phyloP scores from a whole-genome alignment of 2,888 invertebrate genomes.

The Druceiella hillmani region DNA sequence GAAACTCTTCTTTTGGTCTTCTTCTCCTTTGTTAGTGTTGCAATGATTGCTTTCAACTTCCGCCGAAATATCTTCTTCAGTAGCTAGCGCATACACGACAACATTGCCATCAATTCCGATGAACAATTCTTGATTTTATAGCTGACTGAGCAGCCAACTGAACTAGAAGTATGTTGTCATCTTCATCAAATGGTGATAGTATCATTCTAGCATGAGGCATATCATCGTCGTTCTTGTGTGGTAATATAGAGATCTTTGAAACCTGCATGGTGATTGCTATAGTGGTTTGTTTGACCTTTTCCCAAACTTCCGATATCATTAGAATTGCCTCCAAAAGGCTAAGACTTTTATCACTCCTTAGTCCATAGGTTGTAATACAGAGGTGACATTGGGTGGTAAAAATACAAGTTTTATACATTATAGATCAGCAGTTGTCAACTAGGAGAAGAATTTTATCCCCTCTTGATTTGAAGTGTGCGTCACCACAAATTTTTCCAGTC shows the following conservation, averaged over 20 bases:
- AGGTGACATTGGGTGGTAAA: no score
- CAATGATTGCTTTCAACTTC: conserved; percentile 24
- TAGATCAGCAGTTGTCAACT: no score
- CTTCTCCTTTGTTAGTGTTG: conserved; percentile 21
- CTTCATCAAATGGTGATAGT: conserved; percentile 21
- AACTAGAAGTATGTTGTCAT: conserved; percentile 23
- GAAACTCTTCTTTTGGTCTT: conserved; percentile 19
- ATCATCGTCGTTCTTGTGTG: no score
- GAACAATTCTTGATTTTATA: conserved; percentile 20
- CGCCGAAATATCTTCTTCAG: conserved; percentile 24
- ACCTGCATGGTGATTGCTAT: conserved; percentile 26
- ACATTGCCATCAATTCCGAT: conserved; percentile 23
- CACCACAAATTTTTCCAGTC: conserved; percentile 25
- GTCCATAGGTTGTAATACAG: no score
- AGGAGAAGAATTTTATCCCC: no score
- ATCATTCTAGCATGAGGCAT: conserved; percentile 23
- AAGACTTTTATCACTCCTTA: no score
- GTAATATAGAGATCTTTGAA: conserved; percentile 26
- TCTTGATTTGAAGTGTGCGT: conserved; percentile 23
- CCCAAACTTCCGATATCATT: conserved; percentile 27
- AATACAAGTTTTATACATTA: no score
- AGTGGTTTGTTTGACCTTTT: conserved; percentile 22
- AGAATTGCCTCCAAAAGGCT: conserved; percentile 25
- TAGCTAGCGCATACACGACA: conserved; percentile 24
- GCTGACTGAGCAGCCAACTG: conserved; percentile 21